phyloP scores from a whole-genome alignment of 2,113 vertebrate genomes.

The Menidia beryllina region DNA sequence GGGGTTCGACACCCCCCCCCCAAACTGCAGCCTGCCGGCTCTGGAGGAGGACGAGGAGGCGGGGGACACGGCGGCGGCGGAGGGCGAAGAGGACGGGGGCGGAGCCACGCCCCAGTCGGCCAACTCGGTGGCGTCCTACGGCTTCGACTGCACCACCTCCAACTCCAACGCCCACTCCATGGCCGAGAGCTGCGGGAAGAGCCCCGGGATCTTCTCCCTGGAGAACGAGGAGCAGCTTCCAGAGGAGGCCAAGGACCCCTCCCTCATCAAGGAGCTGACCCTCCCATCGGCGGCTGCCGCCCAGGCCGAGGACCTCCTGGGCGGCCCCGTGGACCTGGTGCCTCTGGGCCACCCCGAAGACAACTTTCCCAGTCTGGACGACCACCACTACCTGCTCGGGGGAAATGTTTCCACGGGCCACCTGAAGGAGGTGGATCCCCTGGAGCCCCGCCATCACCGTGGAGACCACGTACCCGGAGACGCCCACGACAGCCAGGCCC shows the following conservation, averaged over 20 bases:
- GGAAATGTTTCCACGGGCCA: slow-evolving; percentile 64
- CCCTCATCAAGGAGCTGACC: slow-evolving; percentile 83
- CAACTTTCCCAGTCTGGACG: slow-evolving; percentile 51
- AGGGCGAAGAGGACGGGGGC: slow-evolving; percentile 77
- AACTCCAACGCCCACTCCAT: slow-evolving; percentile 86
- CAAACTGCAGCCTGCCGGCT: slow-evolving; percentile 60
- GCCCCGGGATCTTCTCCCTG: slow-evolving; percentile 85
- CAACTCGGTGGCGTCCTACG: slow-evolving; percentile 85
- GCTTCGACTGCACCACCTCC: slow-evolving; percentile 84
- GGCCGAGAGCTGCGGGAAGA: slow-evolving; percentile 85
- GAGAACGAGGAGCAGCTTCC: slow-evolving; percentile 85
- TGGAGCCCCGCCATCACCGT: slow-evolving; percentile 63
- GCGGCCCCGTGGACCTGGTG: slow-evolving; percentile 79
- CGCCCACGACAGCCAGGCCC: slow-evolving; percentile 67
- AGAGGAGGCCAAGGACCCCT: slow-evolving; percentile 83
- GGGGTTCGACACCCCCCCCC: slow-evolving; percentile 72
- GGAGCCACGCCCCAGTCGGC: slow-evolving; percentile 83
- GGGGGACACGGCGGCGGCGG: slow-evolving; percentile 44
- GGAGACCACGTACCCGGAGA: slow-evolving; percentile 55
- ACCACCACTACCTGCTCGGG: slow-evolving; percentile 77
- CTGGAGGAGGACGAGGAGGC: slow-evolving; percentile 79
- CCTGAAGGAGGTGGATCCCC: slow-evolving; percentile 48
- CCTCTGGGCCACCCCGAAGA: slow-evolving; percentile 68
- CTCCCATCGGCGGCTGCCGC: slow-evolving; percentile 65
- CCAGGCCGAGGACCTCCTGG: slow-evolving; percentile 68